Conservation (phyloP, 2,797 vertebrate species). For the Enteromius radiatus region DNA sequence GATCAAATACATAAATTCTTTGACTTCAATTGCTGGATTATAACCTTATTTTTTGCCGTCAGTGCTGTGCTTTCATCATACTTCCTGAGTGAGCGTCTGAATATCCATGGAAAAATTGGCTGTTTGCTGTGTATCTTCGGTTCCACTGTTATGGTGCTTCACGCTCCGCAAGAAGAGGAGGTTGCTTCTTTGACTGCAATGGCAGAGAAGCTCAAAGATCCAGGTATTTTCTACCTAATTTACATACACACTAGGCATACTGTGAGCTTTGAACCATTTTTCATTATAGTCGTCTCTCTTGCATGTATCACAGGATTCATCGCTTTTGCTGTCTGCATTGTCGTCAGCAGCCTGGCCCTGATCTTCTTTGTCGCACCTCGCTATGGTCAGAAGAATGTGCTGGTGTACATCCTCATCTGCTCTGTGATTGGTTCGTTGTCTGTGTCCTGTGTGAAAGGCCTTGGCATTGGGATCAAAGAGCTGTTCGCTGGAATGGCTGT, state of each 20-base stretch:
- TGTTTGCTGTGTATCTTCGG: slow-evolving; percentile 85
- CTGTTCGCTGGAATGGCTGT: slow-evolving; percentile 80
- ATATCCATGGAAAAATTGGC: slow-evolving; percentile 84
- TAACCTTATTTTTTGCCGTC: slow-evolving; percentile 25
- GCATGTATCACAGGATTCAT: slow-evolving; percentile 80
- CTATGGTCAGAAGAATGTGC: slow-evolving; percentile 84
- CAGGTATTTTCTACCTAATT: slow-evolving; percentile 70
- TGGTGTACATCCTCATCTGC: slow-evolving; percentile 88
- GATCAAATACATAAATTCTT: not conserved
- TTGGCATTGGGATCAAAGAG: slow-evolving; percentile 86
- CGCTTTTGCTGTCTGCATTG: slow-evolving; percentile 80
- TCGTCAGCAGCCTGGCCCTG: slow-evolving; percentile 82
- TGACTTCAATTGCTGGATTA: not conserved
- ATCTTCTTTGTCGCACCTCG: slow-evolving; percentile 82
- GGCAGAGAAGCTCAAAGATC: slow-evolving; percentile 86
- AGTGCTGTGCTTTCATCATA: slow-evolving; percentile 86
- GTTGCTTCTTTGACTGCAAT: slow-evolving; percentile 83
- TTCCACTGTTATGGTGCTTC: slow-evolving; percentile 88
- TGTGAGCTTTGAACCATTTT: not conserved
- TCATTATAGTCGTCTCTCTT: slow-evolving; percentile 39
- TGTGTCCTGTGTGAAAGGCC: slow-evolving; percentile 86
- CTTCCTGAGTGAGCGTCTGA: slow-evolving; percentile 86
- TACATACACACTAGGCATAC: not conserved
- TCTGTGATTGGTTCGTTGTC: slow-evolving; percentile 86
- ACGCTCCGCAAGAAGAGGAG: slow-evolving; percentile 85